These are phyloP conservation scores for Pachydiplax longipennis DNA, from an alignment of 2,888 invertebrate species.

Conservation along the genomic window DNA sequence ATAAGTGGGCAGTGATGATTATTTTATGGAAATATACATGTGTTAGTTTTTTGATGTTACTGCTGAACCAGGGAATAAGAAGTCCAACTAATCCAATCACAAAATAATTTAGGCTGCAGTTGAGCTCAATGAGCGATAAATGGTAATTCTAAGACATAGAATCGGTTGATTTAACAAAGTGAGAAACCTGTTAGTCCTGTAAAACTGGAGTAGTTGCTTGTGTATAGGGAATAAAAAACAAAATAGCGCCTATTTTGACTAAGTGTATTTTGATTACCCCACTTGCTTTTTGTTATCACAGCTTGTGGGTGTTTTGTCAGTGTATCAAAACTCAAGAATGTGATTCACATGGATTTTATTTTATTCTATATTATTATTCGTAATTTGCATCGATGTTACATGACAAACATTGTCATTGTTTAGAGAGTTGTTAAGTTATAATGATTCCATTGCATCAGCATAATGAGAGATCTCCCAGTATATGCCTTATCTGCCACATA, in stretches of 20 bases:
- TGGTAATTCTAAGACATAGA: slow-evolving; percentile 22
- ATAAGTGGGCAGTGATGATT: no score
- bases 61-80: no score
- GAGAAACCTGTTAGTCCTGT: slow-evolving; percentile 23
- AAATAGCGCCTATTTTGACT: slow-evolving; percentile 16
- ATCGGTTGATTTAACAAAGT: slow-evolving; percentile 16
- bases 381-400: no score
- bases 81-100: no score
- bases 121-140: not conserved
- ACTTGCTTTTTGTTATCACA: slow-evolving; percentile 32
- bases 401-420: no score
- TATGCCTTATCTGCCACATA: no score
- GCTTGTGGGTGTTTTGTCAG: slow-evolving; percentile 38
- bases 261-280: slow-evolving; percentile 37
- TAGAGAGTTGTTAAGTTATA: no score
- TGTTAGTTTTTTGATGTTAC: no score
- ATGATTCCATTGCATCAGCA: no score
- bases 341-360: slow-evolving; percentile 8
- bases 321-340: slow-evolving; percentile 18
- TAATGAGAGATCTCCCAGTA: no score
- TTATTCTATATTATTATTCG: no score
- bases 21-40: no score
- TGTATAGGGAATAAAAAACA: slow-evolving; percentile 15
- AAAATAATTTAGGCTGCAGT: not conserved
- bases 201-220: not conserved